Base-by-base conservation (phyloP, 2,888 invertebrate genomes). In the Drosophila meridiana region DNA sequence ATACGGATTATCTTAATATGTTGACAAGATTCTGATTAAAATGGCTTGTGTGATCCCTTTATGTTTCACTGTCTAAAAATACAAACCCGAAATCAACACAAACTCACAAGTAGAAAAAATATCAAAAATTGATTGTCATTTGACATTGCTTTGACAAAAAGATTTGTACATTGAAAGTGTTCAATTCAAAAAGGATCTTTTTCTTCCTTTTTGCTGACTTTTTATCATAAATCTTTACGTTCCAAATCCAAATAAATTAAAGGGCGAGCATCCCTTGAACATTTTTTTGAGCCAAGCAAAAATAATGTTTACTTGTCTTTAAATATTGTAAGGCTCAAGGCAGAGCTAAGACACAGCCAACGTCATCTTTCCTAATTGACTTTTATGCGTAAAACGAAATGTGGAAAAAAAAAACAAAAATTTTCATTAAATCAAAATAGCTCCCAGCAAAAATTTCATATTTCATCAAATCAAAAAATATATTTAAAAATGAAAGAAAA, bases 1-100 rank as follows among this genome's bases (percentile, higher is more conserved):
- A 89, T 77, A 82, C 71, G 73, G 84, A 90, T 87, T 90, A 87
- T 87, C 87, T 87, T 89, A 89, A 89, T 90, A 90, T 90, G 87
- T 87, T 87, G 87, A 87, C 87, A 87, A 89, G 90, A 90, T 87
- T 76, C 89, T 78, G 89, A 83, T 78, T 78, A 89, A 89, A 74
- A 69, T 67, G 59, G 57, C 64, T 58, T 68, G 53, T 72, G 64
- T 56, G 61, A 47, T 57, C 43, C 65, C 57, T 62, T 69, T 9
- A 42, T 78, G 63, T 66, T 42, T 62, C 55, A 7, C 13, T 28
- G 34, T 28, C 52, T 38, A 64, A 50, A 55, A 53, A 68, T 40
- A 55, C 58, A 48, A 30, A 45, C 73, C 62, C 36, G 52, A 58
- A 20, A n/a, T 26, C 57, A 65, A 32, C 42, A 9, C 28, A 36